Base-by-base conservation (phyloP, 92 coral and sea anemone species). In the Bergia puertoricense region DNA sequence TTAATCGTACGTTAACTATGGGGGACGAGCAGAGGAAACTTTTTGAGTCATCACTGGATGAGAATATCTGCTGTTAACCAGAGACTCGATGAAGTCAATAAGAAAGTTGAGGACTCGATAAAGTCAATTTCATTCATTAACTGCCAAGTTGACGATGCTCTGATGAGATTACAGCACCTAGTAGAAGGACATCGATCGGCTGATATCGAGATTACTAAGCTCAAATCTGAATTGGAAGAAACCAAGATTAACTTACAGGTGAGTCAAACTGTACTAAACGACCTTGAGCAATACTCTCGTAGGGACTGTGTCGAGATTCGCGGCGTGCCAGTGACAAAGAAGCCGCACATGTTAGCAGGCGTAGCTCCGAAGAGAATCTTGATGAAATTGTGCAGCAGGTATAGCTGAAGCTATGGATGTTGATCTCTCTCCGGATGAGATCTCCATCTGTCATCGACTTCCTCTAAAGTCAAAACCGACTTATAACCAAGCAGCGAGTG, bases 321-420 rank as follows among this genome's bases (percentile, higher is more conserved):
- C n/a, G 75, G 75, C 37, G 1, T 69, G 10, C 75, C 75, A 22
- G 39, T 69, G 75, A 22, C 1, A 22, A 69, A 22, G 40, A 69
- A 66, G 72, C 18, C 72, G 20, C 72, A 66, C 72, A 66, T 18
- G 72, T 45, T 45, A 8, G 4, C 7, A 45, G 72, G 22, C 30
- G 9, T 16, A 66, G 72, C 72, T 66, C 74, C 38, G 75, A 69
- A 69, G 40, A 66, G 72, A 66, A 69, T 71, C 40, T 30, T 5
- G 77, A 81, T 56, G 75, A 71, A 7, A 71, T 3, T 16, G 75
- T 71, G 20, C 75, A 71, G 75, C 39, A 71, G 75, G 74, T n/a
- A n/a, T n/a, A 71, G 75, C 75, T 11, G 75, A 69, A 8, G 75
- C 75, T 7, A 71, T 71, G 75, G 41, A 71, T 71, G 75, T 71